Evolutionary conservation across 2,797 vertebrate genomes (phyloP).

Genomic region (Pipistrellus nathusii): DNA sequence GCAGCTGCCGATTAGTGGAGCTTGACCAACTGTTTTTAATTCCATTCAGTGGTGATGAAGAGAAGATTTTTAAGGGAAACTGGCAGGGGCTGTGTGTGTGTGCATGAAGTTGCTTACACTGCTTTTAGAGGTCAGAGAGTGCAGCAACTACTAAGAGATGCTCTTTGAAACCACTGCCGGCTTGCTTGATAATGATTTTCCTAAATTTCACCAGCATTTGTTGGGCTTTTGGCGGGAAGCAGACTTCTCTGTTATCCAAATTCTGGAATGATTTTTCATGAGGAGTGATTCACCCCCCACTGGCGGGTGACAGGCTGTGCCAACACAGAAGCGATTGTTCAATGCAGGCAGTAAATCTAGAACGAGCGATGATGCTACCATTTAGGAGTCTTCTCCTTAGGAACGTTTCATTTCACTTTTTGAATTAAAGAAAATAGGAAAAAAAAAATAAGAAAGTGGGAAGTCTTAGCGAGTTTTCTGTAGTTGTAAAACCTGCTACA

Average conservation of each 20-base stretch:
- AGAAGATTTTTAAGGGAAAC: constrained; percentile 83
- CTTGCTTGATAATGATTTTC: constrained; percentile 72
- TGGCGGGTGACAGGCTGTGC: constrained; percentile 69
- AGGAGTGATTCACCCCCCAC: constrained; percentile 65
- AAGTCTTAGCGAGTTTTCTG: constrained; percentile 83
- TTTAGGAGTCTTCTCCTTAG: constrained; percentile 66
- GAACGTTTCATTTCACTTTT: constrained; percentile 78
- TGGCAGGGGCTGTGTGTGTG: constrained; percentile 67
- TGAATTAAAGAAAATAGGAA: constrained; percentile 82
- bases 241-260: constrained; percentile 80
- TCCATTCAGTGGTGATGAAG: constrained; percentile 82
- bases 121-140: constrained; percentile 81
- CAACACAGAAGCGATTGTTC: constrained; percentile 82
- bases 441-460: constrained; percentile 75
- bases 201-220: constrained; percentile 81
- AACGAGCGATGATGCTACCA: constrained; percentile 67
- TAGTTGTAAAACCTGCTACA: constrained; percentile 84
- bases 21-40: constrained; percentile 87
- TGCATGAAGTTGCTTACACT: constrained; percentile 74
- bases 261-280: constrained; percentile 79
- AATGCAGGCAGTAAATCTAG: constrained; percentile 78
- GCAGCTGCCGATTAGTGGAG: constrained; percentile 86
- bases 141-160: constrained; percentile 75
- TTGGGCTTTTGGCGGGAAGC: constrained; percentile 79
- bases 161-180: constrained; percentile 79